A percentile compares a stretch with the other conserved stretches of the same genome.
Conservation (phyloP, 2,888 invertebrate species). For the Blastobasis lacticolella region DNA sequence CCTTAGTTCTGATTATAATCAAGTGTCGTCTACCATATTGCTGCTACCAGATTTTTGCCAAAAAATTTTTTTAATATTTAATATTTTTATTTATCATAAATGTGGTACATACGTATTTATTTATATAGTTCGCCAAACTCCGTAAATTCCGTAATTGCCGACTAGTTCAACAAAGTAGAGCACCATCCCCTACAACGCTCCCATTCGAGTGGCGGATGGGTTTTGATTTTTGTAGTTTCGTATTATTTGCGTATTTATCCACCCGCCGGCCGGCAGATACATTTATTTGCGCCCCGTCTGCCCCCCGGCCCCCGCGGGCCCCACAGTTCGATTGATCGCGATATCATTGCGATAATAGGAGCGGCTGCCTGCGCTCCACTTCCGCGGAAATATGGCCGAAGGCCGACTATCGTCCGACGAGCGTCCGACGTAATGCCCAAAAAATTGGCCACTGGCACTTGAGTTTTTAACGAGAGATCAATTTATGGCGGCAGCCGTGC, state of each 20-base stretch:
- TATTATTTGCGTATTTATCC: slow-evolving; percentile 75
- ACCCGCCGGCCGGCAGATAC: slow-evolving; percentile 69
- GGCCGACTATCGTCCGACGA: slow-evolving; percentile 22
- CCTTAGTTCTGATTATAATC: too few relatives aligned
- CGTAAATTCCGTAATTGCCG: too few relatives aligned
- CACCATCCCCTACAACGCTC: slow-evolving; percentile 26
- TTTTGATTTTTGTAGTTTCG: slow-evolving; percentile 76
- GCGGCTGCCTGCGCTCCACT: slow-evolving; percentile 47
- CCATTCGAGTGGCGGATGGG: slow-evolving; percentile 68
- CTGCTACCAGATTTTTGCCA: too few relatives aligned
- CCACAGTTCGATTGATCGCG: slow-evolving; percentile 69
- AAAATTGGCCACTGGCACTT: slow-evolving; percentile 26
- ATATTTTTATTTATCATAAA: too few relatives aligned
- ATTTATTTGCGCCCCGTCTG: slow-evolving; percentile 60
- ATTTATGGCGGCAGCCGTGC: slow-evolving; percentile 4
- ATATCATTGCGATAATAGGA: slow-evolving; percentile 73
- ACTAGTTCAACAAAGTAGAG: slow-evolving; percentile 32
- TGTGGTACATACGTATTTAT: too few relatives aligned
- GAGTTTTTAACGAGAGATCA: slow-evolving; percentile 11
- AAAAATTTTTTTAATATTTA: too few relatives aligned
- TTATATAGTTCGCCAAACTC: too few relatives aligned
- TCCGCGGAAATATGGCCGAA: slow-evolving; percentile 51
- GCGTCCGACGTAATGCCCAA: slow-evolving; percentile 19
- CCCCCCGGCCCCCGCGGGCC: slow-evolving; percentile 19
- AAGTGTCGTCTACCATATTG: too few relatives aligned